Evolutionary conservation across 2,113 vertebrate genomes (phyloP).

Genomic region (human): DNA sequence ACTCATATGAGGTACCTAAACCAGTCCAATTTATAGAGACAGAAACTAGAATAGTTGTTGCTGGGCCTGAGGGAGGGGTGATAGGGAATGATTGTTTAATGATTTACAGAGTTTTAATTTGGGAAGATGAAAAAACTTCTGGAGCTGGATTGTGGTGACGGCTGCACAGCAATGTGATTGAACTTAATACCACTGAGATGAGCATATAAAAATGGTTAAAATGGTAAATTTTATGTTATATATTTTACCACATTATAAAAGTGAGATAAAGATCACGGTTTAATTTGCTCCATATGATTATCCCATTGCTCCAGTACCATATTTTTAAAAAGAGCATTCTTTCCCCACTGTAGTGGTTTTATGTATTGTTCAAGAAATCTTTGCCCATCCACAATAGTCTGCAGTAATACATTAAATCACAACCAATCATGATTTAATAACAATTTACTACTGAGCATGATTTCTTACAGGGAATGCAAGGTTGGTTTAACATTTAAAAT

Average conservation of each 20-base stretch:
- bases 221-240: not conserved
- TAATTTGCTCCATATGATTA: not conserved
- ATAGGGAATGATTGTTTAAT: not conserved
- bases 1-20: not conserved
- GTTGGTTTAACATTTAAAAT: conserved; percentile 14
- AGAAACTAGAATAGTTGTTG: not conserved
- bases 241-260: not conserved
- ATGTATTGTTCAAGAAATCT: not conserved
- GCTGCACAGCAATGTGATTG: not conserved
- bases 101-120: not conserved
- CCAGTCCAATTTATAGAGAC: not conserved
- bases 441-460: not conserved
- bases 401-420: not conserved
- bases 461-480: conserved; percentile 35
- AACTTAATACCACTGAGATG: not conserved
- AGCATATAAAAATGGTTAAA: not conserved
- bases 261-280: not conserved
- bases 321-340: not conserved
- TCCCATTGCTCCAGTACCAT: not conserved
- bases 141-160: not conserved
- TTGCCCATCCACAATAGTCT: not conserved
- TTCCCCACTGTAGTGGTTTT: not conserved
- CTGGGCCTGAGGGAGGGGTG: no score
- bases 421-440: not conserved
- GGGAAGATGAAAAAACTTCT: not conserved